Base-by-base conservation (phyloP, 2,888 invertebrate species). In the Furcula furcula region DNA sequence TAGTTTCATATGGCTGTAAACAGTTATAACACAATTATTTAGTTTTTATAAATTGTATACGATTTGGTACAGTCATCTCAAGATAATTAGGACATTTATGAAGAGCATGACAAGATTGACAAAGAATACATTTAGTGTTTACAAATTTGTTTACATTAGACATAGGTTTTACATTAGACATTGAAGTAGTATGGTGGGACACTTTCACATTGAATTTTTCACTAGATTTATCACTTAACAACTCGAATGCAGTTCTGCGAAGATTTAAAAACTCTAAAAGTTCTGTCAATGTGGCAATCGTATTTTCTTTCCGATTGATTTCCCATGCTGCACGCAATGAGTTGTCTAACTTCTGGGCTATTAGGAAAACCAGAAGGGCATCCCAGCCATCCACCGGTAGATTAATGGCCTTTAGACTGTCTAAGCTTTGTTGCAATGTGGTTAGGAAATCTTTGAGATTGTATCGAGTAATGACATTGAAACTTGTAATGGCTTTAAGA, bases 251-350 rank as follows among this genome's bases (percentile, higher is more conserved):
- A 21, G 32, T 32, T 7, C 28, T 19, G 13, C 34, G 21, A 10
- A 25, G 13, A 7, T 25, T 13, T 13, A 25, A 25, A 14, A 25
- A 25, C 2, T 25, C 25, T 13, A 25, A 4, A 2, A 25, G n/a
- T 7, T 25, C 13, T 7, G 6, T 7, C 12, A 25, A 13, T 9
- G 9, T 23, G 4, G 22, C 10, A 5, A 23, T 10, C 9, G 31
- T 10, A 13, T 20, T 19, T 12, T 35, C 31, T 16, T 40, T 31
- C 0, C 32, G 4, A 26, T 32, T 35, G 0, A 40, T 26, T 29
- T 40, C 40, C 40, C 40, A 40, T 4, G 40, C 31, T 1, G 35
- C 40, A 7, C 40, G 14, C 4, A 40, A 10, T 6, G 35, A 40
- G n/a, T 40, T 40, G 14, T 40, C 35, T 2, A 40, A 9, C 10